Conservation (phyloP, 2,888 invertebrate species). For the Platypus cylindrus region DNA sequence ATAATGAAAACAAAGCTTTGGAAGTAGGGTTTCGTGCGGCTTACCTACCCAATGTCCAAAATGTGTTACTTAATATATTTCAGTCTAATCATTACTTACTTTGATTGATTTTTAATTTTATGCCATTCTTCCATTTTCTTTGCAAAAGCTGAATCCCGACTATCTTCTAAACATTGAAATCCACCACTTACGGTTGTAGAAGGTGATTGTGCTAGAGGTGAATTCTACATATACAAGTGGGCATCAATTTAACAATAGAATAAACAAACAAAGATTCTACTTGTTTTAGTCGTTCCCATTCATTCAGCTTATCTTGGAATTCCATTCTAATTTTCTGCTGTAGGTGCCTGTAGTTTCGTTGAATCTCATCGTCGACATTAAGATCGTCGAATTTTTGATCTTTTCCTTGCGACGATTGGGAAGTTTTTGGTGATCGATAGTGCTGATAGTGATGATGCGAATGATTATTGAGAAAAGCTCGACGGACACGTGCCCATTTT, state of each 20-base stretch:
- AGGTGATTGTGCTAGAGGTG: slow-evolving; percentile 15
- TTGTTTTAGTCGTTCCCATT: slow-evolving; percentile 35
- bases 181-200: slow-evolving; percentile 17
- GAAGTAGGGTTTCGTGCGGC: too few relatives aligned
- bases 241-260: neutral
- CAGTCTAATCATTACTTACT: too few relatives aligned
- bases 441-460: neutral
- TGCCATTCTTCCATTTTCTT: slow-evolving; percentile 43
- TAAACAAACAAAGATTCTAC: slow-evolving; percentile 2
- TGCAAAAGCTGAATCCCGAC: slow-evolving; percentile 32
- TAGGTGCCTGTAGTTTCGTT: slow-evolving; percentile 57
- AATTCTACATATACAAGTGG: neutral
- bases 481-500: slow-evolving; percentile 63
- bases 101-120: slow-evolving; percentile 30
- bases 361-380: slow-evolving; percentile 49
- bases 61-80: too few relatives aligned
- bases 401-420: slow-evolving; percentile 5
- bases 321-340: slow-evolving; percentile 61
- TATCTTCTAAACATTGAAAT: slow-evolving; percentile 29
- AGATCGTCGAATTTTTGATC: slow-evolving; percentile 7
- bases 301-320: slow-evolving; percentile 57
- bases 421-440: slow-evolving; percentile 1
- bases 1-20: too few relatives aligned
- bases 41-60: too few relatives aligned
- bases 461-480: slow-evolving; percentile 33